Percentiles rank a stretch among this genome's conserved stretches.
These are phyloP conservation scores for Drosophila phalerata DNA, from an alignment of 2,888 invertebrate species.

Conservation along the genomic window DNA sequence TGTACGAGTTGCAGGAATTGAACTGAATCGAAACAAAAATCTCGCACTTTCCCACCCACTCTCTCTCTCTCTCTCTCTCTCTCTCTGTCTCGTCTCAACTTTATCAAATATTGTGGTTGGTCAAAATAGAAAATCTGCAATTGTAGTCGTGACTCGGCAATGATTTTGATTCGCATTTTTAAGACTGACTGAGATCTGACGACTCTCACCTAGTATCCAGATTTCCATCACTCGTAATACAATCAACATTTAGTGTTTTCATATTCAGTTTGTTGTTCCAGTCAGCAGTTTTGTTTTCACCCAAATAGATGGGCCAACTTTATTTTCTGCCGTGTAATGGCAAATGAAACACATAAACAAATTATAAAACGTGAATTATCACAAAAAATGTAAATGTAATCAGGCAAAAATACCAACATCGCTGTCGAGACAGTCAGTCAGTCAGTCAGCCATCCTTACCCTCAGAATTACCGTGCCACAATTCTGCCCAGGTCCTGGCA, in stretches of 20 bases:
- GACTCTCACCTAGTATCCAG: conserved; percentile 1
- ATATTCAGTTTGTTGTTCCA: conserved; percentile 21
- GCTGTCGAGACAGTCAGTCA: background rate
- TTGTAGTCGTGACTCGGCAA: conserved; percentile 20
- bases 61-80: background rate
- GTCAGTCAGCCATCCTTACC: no score
- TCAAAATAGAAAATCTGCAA: background rate
- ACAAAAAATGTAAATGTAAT: conserved; percentile 70
- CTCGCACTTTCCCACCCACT: no score
- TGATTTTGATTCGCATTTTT: conserved; percentile 19
- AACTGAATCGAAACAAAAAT: conserved; percentile 3
- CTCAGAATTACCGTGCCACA: background rate
- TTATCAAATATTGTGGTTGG: background rate
- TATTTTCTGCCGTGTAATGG: conserved; percentile 58
- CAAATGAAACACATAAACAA: conserved; percentile 72
- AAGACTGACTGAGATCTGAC: background rate
- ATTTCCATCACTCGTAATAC: conserved; percentile 1
- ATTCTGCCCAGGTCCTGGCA: conserved; percentile 13
- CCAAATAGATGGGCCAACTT: background rate
- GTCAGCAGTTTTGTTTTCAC: conserved; percentile 14
- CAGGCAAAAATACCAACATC: conserved; percentile 45
- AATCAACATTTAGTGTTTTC: conserved; percentile 21
- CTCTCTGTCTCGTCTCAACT: no score
- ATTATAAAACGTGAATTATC: conserved; percentile 75
- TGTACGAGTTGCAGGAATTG: conserved; percentile 31